Evolutionary conservation across 2,888 invertebrate genomes (phyloP).

Genomic region (Entomobrya multifasciata): DNA sequence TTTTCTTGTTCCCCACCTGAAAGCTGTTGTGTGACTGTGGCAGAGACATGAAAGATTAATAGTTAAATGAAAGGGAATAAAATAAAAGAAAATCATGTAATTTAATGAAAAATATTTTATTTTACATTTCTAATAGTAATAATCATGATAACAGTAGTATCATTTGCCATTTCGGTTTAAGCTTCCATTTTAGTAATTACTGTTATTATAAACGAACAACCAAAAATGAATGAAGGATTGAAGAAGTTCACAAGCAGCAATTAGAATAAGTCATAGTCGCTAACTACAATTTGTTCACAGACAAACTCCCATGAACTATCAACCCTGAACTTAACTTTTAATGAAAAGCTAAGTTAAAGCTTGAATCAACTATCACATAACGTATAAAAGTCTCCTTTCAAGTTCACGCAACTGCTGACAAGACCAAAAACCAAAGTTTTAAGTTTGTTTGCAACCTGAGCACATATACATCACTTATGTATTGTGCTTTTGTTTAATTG

Average conservation of each 20-base stretch:
- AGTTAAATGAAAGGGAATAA: neutral
- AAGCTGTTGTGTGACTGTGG: neutral
- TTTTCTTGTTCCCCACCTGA: neutral
- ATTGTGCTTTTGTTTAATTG: neutral
- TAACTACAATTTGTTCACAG: constrained; percentile 12
- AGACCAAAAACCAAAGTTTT: too few relatives aligned
- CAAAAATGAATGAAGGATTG: neutral
- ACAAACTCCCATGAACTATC: constrained; percentile 66
- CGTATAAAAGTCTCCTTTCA: neutral
- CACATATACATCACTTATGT: neutral
- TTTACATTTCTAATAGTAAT: neutral
- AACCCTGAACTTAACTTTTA: constrained; percentile 55
- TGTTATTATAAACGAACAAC: neutral
- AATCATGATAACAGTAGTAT: constrained; percentile 1
- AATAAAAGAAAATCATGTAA: constrained; percentile 6
- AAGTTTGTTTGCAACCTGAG: too few relatives aligned
- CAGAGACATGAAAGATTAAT: neutral
- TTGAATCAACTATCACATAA: too few relatives aligned
- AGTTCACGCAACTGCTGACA: neutral
- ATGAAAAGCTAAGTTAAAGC: too few relatives aligned
- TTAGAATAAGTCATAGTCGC: neutral
- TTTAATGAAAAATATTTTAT: constrained; percentile 21
- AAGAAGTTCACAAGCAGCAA: neutral
- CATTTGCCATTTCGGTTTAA: neutral
- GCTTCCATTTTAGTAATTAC: constrained; percentile 57